Evolutionary conservation across 2,888 invertebrate genomes (phyloP), one percentile per base, ranked within the genome.

Genomic region (Pelosia muscerda): DNA sequence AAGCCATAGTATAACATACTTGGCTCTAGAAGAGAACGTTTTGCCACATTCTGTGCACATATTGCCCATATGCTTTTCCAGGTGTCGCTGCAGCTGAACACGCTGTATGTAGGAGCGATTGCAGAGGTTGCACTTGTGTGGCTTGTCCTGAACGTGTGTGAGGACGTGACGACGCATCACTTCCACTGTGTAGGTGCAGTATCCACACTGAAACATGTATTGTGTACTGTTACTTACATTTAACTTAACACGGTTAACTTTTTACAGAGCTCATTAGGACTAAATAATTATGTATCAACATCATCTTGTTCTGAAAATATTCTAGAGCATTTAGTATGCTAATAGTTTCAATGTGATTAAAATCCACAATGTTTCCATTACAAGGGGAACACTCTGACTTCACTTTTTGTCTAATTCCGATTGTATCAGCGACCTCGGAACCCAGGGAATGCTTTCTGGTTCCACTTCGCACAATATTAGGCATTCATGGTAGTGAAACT

Each of bases 41-140:
- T 66, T 42, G 0, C 81, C 84, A 71, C 93, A 93, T 19, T 79
- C 73, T 26, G 53, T 89, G 84, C 98, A 98, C 25, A 95, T 92
- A 83, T 96, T 96, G 15, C 96, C 96, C 78, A 95, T 95, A 82
- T 98, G 97, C 84, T 97, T 97, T 83, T 97, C 97, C 74, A 97
- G 92, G 86, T 98, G 98, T 9, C 97, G 97, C 75, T 97, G 96
- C 49, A 98, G 92, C 86, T 98, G 98, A 10, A 97, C 96, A 13
- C 97, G 96, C 90, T 97, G 98, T 69, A 98, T 98, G 89, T 98
- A 98, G n/a, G 97, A 96, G 86, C 96, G 96, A 13, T 95, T 96
- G 85, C 98, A 98, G 80, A 96, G 95, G 57, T 95, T 88, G 85
- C 97, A 97, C 81, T 92, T 92, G 87, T 90, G 90, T 4, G 95